These are phyloP conservation scores for Greenwoodochromis staneri DNA, from an alignment of 2,113 vertebrate genomes.

Conservation along the genomic window DNA sequence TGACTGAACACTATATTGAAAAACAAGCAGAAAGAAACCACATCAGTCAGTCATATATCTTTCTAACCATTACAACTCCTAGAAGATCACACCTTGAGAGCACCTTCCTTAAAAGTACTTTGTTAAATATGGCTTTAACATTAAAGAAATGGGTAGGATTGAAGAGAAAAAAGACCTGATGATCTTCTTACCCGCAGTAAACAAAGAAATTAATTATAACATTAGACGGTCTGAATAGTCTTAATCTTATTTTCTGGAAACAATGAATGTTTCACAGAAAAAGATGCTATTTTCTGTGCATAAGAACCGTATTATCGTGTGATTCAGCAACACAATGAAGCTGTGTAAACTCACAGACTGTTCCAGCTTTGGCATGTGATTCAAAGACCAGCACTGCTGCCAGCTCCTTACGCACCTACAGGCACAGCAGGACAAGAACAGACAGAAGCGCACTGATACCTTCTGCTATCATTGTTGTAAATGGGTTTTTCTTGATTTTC, in stretches of 20 bases:
- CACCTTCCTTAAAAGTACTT: background rate
- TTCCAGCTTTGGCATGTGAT: slow-evolving; percentile 84
- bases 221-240: background rate
- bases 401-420: slow-evolving; percentile 88
- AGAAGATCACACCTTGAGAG: background rate
- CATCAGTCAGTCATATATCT: background rate
- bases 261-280: background rate
- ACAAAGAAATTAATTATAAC: background rate
- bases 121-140: background rate
- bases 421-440: background rate
- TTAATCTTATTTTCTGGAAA: background rate
- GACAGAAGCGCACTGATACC: background rate
- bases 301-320: background rate
- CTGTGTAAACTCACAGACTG: slow-evolving; percentile 81
- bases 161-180: background rate
- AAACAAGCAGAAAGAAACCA: background rate
- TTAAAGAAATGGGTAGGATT: background rate
- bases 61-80: background rate
- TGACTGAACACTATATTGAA: slow-evolving; percentile 87
- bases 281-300: background rate
- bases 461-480: background rate
- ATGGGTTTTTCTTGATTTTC: background rate
- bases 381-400: slow-evolving; percentile 90
- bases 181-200: background rate
- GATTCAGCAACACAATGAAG: background rate